These are phyloP conservation scores for Thereva nobilitata DNA, from an alignment of 2,888 invertebrate species.

Conservation along the genomic window DNA sequence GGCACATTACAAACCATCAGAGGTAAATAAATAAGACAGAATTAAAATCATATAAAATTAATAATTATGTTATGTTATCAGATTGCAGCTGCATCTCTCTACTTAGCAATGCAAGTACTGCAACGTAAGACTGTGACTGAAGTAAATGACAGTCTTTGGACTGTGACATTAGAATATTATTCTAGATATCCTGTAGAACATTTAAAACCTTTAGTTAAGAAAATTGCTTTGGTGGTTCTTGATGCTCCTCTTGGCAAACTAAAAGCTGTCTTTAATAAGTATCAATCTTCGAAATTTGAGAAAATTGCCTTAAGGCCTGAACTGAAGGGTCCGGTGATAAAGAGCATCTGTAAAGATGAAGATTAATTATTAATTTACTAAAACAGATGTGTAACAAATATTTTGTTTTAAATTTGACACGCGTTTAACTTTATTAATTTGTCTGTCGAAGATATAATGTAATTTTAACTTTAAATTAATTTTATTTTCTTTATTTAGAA, in stretches of 20 bases:
- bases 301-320: slow-evolving; percentile 70
- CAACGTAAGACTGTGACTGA: slow-evolving; percentile 53
- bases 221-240: slow-evolving; percentile 70
- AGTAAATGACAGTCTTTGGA: slow-evolving; percentile 67
- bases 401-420: no score
- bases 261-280: slow-evolving; percentile 72
- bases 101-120: slow-evolving; percentile 53
- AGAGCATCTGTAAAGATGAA: slow-evolving; percentile 46
- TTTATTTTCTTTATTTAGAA: no score
- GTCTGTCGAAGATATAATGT: no score
- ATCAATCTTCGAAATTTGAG: slow-evolving; percentile 63
- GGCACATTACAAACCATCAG: slow-evolving; percentile 78
- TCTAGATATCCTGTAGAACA: slow-evolving; percentile 73
- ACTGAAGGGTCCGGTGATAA: slow-evolving; percentile 55
- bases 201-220: slow-evolving; percentile 69
- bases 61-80: slow-evolving; percentile 38
- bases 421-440: no score
- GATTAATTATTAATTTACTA: neutral
- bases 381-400: neutral
- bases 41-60: neutral
- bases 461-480: no score
- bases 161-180: slow-evolving; percentile 73
- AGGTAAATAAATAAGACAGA: slow-evolving; percentile 71
- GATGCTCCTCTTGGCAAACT: slow-evolving; percentile 73
- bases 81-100: slow-evolving; percentile 56